A percentile compares a stretch with the other conserved stretches of the same genome.
phyloP scores from a whole-genome alignment of 1,140 invertebrate genomes.

The Leptinotarsa defecta region DNA sequence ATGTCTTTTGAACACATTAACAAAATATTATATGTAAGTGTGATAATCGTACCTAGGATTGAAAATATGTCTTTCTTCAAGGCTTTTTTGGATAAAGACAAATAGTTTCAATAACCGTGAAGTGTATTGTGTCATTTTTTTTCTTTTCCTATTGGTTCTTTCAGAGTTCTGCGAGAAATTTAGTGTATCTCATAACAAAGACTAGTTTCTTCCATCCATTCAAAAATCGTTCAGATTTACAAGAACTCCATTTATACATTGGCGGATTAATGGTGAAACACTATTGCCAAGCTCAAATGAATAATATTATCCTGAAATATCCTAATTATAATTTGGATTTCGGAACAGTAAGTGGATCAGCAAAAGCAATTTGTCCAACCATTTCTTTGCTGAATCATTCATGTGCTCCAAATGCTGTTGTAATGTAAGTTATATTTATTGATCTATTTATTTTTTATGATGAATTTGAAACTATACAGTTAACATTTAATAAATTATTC shows the following conservation, averaged over 20 bases:
- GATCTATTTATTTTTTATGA: background rate
- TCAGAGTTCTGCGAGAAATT: slow-evolving; percentile 23
- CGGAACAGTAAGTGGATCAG: slow-evolving; percentile 19
- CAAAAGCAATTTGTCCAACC: slow-evolving; percentile 37
- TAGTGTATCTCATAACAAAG: slow-evolving; percentile 31
- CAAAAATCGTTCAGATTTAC: background rate
- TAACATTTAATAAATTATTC: too few species aligned
- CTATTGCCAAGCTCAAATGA: slow-evolving; percentile 36
- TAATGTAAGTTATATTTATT: slow-evolving; percentile 34
- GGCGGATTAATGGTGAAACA: slow-evolving; percentile 38
- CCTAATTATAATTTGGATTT: slow-evolving; percentile 27
- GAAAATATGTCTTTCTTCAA: too few species aligned
- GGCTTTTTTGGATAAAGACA: too few species aligned
- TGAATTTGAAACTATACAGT: background rate
- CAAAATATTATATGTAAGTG: slow-evolving; percentile 32
- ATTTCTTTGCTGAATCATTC: slow-evolving; percentile 33
- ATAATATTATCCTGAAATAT: slow-evolving; percentile 24
- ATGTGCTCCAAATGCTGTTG: slow-evolving; percentile 31
- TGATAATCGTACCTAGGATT: background rate
- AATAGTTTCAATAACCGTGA: too few species aligned
- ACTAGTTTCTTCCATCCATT: slow-evolving; percentile 30
- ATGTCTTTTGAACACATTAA: slow-evolving; percentile 23
- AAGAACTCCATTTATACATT: slow-evolving; percentile 24
- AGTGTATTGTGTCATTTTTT: too few species aligned
- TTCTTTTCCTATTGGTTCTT: slow-evolving; percentile 2